Percentiles rank a stretch among this genome's conserved stretches.
Evolutionary conservation across 2,888 invertebrate genomes (phyloP).

Genomic region (Antheraea assamensis): DNA sequence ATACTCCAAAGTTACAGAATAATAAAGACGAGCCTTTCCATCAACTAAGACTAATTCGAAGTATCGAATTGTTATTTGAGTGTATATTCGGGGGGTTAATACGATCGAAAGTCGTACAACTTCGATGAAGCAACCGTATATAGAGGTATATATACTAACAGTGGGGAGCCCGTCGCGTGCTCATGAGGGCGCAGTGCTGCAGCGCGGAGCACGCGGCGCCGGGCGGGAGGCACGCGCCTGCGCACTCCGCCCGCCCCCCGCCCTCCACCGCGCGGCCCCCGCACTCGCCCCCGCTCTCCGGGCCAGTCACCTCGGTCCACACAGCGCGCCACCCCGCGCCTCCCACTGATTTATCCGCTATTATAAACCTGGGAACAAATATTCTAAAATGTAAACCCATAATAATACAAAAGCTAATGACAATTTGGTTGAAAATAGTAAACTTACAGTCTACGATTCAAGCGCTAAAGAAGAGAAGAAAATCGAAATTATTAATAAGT

Average conservation of each 20-base stretch:
- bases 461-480: too few species aligned
- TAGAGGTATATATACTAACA: slow-evolving; percentile 84
- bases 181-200: slow-evolving; percentile 88
- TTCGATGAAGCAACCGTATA: slow-evolving; percentile 15
- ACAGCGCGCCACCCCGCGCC: slow-evolving; percentile 96
- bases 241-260: slow-evolving; percentile 48
- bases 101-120: background rate
- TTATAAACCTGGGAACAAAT: slow-evolving; percentile 89
- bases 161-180: slow-evolving; percentile 83
- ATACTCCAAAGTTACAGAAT: too few species aligned
- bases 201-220: slow-evolving; percentile 71
- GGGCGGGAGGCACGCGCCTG: slow-evolving; percentile 66
- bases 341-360: slow-evolving; percentile 96
- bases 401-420: too few species aligned
- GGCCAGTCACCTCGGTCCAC: slow-evolving; percentile 94
- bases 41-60: background rate
- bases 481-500: too few species aligned
- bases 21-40: background rate
- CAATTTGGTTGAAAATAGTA: too few species aligned
- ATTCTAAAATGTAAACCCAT: background rate
- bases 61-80: background rate
- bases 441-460: too few species aligned
- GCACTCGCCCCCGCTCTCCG: slow-evolving; percentile 78
- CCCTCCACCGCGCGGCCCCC: slow-evolving; percentile 43
- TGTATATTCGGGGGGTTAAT: background rate